Percentiles rank a stretch among this genome's conserved stretches.
phyloP scores from a whole-genome alignment of 1,140 invertebrate species.

The Pseudomyrmex gracilis region DNA sequence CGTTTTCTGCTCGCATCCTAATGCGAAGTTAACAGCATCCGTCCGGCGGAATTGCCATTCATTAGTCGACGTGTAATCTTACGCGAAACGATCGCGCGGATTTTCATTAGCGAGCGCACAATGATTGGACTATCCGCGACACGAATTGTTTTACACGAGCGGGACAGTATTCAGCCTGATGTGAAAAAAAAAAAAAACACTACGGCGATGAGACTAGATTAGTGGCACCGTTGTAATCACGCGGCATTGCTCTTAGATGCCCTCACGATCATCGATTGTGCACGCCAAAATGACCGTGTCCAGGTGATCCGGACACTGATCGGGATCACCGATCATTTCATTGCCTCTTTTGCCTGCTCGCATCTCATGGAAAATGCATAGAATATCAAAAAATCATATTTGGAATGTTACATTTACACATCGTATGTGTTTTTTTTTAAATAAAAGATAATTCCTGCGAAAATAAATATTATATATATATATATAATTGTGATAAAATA shows the following conservation, averaged over 20 bases:
- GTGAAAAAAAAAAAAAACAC: slow-evolving; percentile 14
- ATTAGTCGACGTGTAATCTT: slow-evolving; percentile 50
- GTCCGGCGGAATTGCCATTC: slow-evolving; percentile 52
- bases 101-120: slow-evolving; percentile 27
- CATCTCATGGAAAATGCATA: slow-evolving; percentile 22
- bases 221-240: slow-evolving; percentile 61
- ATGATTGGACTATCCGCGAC: slow-evolving; percentile 24
- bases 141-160: slow-evolving; percentile 40
- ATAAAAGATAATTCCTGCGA: not conserved
- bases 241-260: slow-evolving; percentile 35
- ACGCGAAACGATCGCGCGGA: slow-evolving; percentile 10
- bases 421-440: not conserved
- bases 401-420: not conserved
- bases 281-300: slow-evolving; percentile 44
- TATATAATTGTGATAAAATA: not conserved
- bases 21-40: slow-evolving; percentile 9
- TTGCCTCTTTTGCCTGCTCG: slow-evolving; percentile 49
- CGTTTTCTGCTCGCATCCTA: slow-evolving; percentile 33
- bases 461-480: too few species aligned
- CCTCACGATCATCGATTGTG: slow-evolving; percentile 34
- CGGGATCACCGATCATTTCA: slow-evolving; percentile 46
- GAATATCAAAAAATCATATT: not conserved
- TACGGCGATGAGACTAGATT: slow-evolving; percentile 59
- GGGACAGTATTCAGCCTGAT: slow-evolving; percentile 62
- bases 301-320: slow-evolving; percentile 24